These are phyloP conservation scores for Oreocharis arfaki DNA, from an alignment of 2,113 vertebrate genomes.

Conservation along the genomic window DNA sequence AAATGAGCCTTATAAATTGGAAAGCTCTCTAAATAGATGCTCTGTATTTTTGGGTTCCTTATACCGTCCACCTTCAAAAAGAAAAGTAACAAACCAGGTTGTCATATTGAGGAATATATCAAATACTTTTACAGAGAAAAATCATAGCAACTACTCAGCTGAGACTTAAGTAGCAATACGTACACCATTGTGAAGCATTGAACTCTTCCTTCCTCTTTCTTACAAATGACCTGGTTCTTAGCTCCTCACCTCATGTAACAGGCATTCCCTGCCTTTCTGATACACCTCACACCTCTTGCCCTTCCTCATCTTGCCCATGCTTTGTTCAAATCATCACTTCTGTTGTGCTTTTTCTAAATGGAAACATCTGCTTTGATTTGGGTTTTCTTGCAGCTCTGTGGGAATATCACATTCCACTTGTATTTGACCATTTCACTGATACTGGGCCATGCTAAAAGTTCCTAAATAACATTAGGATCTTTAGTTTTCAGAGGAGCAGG, in stretches of 20 bases:
- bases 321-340: background rate
- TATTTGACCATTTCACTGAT: background rate
- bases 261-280: background rate
- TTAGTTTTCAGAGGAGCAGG: background rate
- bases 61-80: constrained; percentile 86
- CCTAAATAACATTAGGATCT: background rate
- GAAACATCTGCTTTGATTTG: background rate
- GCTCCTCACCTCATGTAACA: background rate
- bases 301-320: background rate
- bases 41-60: constrained; percentile 93
- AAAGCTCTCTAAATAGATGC: constrained; percentile 88
- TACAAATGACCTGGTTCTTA: background rate
- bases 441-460: rapidly evolving
- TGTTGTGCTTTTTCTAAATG: background rate
- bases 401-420: background rate
- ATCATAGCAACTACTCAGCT: background rate
- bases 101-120: background rate
- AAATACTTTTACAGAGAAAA: background rate
- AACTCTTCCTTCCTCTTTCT: background rate
- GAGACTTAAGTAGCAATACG: background rate
- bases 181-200: background rate
- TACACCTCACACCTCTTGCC: background rate
- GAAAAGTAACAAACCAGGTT: background rate
- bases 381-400: background rate
- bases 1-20: constrained; percentile 86